Evolutionary conservation across 2,888 invertebrate species (phyloP), one percentile per base, ranked within the genome.

Genomic region (Bombyx huttoni): DNA sequence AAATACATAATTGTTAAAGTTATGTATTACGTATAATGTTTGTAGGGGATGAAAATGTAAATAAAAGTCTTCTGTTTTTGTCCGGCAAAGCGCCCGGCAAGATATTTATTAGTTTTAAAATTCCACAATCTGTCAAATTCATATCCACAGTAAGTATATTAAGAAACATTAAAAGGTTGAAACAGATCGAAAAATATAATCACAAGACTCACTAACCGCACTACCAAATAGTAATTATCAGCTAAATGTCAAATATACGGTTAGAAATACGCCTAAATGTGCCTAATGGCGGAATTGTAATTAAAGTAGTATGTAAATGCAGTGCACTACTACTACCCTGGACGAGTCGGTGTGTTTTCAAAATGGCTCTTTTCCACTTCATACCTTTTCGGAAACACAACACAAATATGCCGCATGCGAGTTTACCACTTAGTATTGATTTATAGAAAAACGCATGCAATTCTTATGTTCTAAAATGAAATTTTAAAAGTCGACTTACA

Each of bases 341-440:
- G 77, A 60, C 64, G 70, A 74, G 89, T 92, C 94, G 94, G 94
- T 93, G 94, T 94, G 93, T 93, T 93, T 93, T 92, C 92, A 91
- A 92, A 93, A 92, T 93, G 93, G 94, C 94, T 94, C 94, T 94
- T 94, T 94, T 94, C 94, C 94, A 85, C 90, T 81, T 82, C 81
- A 87, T 89, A 92, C 91, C 92, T 93, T 92, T 93, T 92, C 92
- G 90, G 92, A 93, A 93, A 94, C 94, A 94, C 94, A 94, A 93
- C 94, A 94, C 94, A 94, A 94, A 91, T 67, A 89, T 83, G 86
- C 87, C 79, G 81, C 79, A 78, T 72, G 77, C 59, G 70, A 68
- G 72, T 65, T 60, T 56, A 56, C 58, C 12, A 40, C 5, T 54
- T 52, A 45, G 52, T 55, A 55, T 10, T 40, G 7, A 10, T 40